Percentiles rank a stretch among this genome's conserved stretches.
Evolutionary conservation across 2,797 vertebrate species (phyloP).

Genomic region (Melanotaenia nigrans): DNA sequence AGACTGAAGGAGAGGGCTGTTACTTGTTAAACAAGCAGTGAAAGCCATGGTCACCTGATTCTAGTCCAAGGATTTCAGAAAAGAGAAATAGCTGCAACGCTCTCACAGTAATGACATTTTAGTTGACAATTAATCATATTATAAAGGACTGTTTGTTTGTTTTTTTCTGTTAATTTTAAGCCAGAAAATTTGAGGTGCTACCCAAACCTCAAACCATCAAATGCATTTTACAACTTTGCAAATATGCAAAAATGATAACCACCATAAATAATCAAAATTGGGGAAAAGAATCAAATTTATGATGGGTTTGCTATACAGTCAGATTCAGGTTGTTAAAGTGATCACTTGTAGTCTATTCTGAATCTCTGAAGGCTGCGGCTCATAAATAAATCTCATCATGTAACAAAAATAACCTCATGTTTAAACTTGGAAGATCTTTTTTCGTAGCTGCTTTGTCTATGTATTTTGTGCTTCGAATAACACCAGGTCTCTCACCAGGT

Average conservation of each 20-base stretch:
- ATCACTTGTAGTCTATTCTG: too few species aligned
- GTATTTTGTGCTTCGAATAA: too few species aligned
- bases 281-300: background rate
- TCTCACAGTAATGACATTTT: background rate
- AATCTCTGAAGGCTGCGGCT: too few species aligned
- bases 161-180: background rate
- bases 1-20: constrained; percentile 1
- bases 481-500: too few species aligned
- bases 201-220: background rate
- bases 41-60: constrained; percentile 16
- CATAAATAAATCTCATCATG: too few species aligned
- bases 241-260: too few species aligned
- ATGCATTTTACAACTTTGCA: too few species aligned
- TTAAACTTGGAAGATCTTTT: too few species aligned
- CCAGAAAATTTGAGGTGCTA: background rate
- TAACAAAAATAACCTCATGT: too few species aligned
- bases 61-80: background rate
- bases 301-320: background rate
- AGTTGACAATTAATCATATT: background rate
- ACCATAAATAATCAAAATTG: too few species aligned
- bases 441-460: too few species aligned
- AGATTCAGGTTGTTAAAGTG: background rate
- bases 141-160: background rate
- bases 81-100: background rate
- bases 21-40: constrained; percentile 33